These are phyloP conservation scores for Meriones psammophilus DNA, from an alignment of 2,797 vertebrate species.

Conservation along the genomic window DNA sequence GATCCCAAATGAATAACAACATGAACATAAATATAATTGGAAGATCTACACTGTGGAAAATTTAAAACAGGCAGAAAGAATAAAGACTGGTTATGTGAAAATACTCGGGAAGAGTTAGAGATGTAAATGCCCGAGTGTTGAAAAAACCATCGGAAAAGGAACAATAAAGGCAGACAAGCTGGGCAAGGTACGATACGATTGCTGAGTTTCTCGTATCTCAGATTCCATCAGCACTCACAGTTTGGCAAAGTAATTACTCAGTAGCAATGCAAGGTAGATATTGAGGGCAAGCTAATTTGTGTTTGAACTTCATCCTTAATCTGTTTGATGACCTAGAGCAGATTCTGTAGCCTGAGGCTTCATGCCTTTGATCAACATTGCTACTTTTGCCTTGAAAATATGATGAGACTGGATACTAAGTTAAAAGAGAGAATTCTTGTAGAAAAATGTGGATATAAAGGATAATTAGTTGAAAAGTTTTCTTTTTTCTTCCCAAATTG, in stretches of 20 bases:
- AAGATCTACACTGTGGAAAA: neutral
- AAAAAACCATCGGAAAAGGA: neutral
- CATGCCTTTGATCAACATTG: constrained; percentile 26
- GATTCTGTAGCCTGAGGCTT: neutral
- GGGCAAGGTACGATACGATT: too few relatives aligned
- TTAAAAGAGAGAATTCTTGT: neutral
- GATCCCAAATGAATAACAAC: neutral
- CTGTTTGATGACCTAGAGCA: constrained; percentile 34
- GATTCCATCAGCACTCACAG: neutral
- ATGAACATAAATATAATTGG: neutral
- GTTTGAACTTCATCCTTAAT: constrained; percentile 40
- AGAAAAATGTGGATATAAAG: neutral
- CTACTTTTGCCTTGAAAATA: constrained; percentile 20
- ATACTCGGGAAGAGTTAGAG: neutral
- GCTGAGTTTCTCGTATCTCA: neutral
- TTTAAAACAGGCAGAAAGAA: neutral
- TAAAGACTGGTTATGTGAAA: neutral
- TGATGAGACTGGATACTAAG: neutral
- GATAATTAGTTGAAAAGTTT: neutral
- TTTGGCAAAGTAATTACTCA: neutral
- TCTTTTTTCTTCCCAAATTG: neutral
- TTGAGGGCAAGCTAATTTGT: neutral
- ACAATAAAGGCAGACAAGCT: neutral
- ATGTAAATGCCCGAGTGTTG: neutral
- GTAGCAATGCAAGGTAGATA: neutral